Conservation (phyloP, 2,113 vertebrate genomes). For the Bos javanicus region DNA sequence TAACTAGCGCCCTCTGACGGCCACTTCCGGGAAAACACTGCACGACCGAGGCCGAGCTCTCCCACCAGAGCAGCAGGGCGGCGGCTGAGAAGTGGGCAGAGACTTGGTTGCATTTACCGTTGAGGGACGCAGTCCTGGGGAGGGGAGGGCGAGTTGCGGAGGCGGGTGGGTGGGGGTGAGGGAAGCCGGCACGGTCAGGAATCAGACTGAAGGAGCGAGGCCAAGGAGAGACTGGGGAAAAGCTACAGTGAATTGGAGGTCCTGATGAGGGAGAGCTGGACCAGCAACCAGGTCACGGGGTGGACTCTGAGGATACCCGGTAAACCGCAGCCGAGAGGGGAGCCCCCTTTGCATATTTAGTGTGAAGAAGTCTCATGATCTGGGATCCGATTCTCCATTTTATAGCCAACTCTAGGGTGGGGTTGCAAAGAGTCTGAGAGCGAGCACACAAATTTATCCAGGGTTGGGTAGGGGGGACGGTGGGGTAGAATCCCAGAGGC, state of each 20-base stretch:
- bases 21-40: background rate
- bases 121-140: background rate
- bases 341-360: too few relatives aligned
- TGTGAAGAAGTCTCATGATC: background rate
- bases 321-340: background rate
- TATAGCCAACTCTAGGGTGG: background rate
- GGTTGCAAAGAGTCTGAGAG: background rate
- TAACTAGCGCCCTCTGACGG: background rate
- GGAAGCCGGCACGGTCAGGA: background rate
- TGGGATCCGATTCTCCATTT: background rate
- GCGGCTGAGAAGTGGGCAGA: background rate
- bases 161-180: background rate
- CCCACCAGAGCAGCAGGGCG: background rate
- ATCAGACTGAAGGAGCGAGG: background rate
- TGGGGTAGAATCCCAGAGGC: background rate
- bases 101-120: background rate
- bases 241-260: background rate
- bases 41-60: accelerated
- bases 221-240: background rate
- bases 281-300: accelerated
- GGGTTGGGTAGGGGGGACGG: too few relatives aligned
- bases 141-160: background rate
- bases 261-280: accelerated
- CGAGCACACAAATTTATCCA: background rate
- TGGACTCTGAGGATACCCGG: background rate